Evolutionary conservation across 2,797 vertebrate genomes (phyloP).

Genomic region (Falco concolor): DNA sequence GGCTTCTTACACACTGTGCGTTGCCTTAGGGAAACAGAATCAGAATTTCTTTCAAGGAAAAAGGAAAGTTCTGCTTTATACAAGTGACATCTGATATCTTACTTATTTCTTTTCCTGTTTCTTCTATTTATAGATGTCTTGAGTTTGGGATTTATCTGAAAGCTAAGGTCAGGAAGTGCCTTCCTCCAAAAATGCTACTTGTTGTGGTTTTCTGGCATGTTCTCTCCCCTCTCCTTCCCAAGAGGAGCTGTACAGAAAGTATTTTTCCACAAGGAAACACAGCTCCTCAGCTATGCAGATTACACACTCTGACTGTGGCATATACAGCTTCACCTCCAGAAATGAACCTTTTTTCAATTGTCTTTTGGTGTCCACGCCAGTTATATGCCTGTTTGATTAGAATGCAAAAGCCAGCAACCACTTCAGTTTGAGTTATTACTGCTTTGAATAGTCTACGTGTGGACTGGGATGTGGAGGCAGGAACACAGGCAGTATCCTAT

Average conservation of each 20-base stretch:
- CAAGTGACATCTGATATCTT: neutral
- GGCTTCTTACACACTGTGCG: neutral
- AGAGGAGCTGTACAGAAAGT: neutral
- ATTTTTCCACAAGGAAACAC: slow-evolving; percentile 7
- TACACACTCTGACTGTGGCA: neutral
- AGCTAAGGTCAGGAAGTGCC: slow-evolving; percentile 34
- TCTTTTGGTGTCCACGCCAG: neutral
- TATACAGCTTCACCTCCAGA: neutral
- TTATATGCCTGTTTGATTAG: neutral
- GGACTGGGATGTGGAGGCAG: neutral
- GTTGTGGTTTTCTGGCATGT: slow-evolving; percentile 47
- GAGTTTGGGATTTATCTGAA: slow-evolving; percentile 37
- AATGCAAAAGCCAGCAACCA: neutral
- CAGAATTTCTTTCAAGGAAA: neutral
- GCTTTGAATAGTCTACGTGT: neutral
- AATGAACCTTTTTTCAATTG: neutral
- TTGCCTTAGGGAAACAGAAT: neutral
- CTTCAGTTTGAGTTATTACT: neutral
- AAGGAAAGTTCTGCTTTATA: neutral
- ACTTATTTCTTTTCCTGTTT: slow-evolving; percentile 23
- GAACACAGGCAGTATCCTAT: neutral
- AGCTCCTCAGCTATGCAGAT: neutral
- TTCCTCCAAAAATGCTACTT: slow-evolving; percentile 35
- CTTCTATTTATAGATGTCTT: slow-evolving; percentile 27
- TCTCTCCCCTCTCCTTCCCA: neutral